phyloP scores from a whole-genome alignment of 2,888 invertebrate species.

The Thysanoteuthis rhombus region DNA sequence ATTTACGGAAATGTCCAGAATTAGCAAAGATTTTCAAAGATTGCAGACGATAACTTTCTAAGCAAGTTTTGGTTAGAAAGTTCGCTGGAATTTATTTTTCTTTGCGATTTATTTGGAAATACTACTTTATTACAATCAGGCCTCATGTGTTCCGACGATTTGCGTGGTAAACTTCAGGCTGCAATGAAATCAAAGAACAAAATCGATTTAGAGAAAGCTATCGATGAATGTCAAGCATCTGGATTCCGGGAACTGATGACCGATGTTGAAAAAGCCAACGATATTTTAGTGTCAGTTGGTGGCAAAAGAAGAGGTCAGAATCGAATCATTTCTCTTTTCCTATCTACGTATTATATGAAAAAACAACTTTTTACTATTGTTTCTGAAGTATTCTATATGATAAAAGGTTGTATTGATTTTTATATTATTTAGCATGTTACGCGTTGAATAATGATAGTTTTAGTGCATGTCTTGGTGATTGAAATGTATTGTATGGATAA shows the following conservation, averaged over 20 bases:
- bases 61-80: too few species aligned
- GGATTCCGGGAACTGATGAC: not conserved
- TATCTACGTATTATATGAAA: not conserved
- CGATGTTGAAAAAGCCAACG: not conserved
- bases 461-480: not conserved
- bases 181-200: not conserved
- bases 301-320: not conserved
- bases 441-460: not conserved
- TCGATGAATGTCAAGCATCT: not conserved
- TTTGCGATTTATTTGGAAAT: not conserved
- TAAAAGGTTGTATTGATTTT: not conserved
- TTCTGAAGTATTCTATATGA: not conserved
- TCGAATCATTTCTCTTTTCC: not conserved
- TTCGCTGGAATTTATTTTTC: too few species aligned
- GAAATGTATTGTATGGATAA: not conserved
- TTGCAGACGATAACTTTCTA: too few species aligned
- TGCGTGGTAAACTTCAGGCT: not conserved
- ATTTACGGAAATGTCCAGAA: too few species aligned
- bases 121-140: conserved; percentile 23
- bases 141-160: not conserved
- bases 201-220: not conserved
- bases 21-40: too few species aligned
- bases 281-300: not conserved
- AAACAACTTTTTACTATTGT: not conserved
- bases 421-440: not conserved